Evolutionary conservation across 2,797 vertebrate genomes (phyloP), one percentile per base, ranked within the genome.

Genomic region (Chrysocyon brachyurus): DNA sequence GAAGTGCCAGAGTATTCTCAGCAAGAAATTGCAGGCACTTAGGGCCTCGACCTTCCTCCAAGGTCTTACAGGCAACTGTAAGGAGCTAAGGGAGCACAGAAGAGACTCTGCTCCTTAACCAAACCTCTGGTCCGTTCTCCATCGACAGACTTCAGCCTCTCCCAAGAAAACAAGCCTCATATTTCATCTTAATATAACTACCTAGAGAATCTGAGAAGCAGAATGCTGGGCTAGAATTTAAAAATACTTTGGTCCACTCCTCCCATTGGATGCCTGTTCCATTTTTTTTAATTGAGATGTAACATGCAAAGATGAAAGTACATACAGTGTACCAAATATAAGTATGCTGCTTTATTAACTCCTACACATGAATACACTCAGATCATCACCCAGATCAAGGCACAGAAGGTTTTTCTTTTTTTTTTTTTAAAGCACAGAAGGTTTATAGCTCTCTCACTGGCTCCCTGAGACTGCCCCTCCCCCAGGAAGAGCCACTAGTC

Each of bases 181-280:
- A 83, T 61, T 72, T 73, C 68, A 63, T 4, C 68, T 59, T 56
- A 57, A 64, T 6, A 10, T 24, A 63, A 33, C 86, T 57, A 54
- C 49, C n/a, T 31, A 54, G 81, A 95, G 56, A 52, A 59, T n/a
- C 33, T 54, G 81, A 90, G 36, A 79, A 33, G 57, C 59, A 24
- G 36, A 79, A 28, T 2, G 40, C 46, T 46, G 15, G 59, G 63
- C 49, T 46, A 84, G 56, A 87, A 70, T 31, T 26, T 84, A n/a
- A 79, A 90, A 46, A 72, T 3, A 54, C 49, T 1, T 10, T 2
- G n/a, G 46, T 36, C 75, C 36, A 64, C 57, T 82, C 75, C 49
- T 81, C 40, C 52, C 40, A 40, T 4, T n/a, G 16, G 33, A 26
- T 31, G 26, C 54, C 52, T 78, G 22, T 17, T 40, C 40, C 15